Base-by-base conservation (phyloP, 2,888 invertebrate species). In the Aporophyla lueneburgensis region DNA sequence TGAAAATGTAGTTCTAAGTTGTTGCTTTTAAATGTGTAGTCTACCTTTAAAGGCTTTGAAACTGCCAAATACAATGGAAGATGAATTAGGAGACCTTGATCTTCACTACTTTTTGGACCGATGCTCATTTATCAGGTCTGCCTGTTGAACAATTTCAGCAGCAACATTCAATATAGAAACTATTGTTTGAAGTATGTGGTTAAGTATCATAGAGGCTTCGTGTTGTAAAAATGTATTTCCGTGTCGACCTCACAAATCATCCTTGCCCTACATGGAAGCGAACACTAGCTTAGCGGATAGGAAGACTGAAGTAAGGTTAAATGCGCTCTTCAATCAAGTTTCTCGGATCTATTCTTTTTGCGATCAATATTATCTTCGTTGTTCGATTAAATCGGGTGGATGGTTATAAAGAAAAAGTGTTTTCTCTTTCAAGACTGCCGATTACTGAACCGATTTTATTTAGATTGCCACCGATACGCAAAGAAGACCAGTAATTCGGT, bases 241-340 rank as follows among this genome's bases (percentile, higher is more conserved):
- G 87, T 87, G 83, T 80, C 86, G 89, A 87, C 91, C 91, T 92
- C 86, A 88, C 80, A 84, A 83, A 84, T 80, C 84, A 89, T 91
- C 93, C 93, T 93, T 91, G 93, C 86, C 88, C 93, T 87, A 92
- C 89, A 89, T 92, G 71, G 74, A 73, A 86, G 85, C 85, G 81
- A 83, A 83, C 86, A 86, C 81, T 84, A 85, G 87, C 78, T 80
- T 90, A 89, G 87, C 87, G 85, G 82, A 90, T 89, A 87, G 90
- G 90, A 92, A 91, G 86, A 87, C 75, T 80, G 84, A 87, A 86
- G 65, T 73, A 78, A 85, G 84, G 84, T 77, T 81, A 78, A 78
- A 67, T 71, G 65, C 58, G 69, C 67, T 78, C 77, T 80, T 81
- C 68, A 71, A 62, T 80, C 69, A 56, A 65, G 24, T 61, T 68